A percentile compares a stretch with the other conserved stretches of the same genome.
phyloP scores from a whole-genome alignment of 2,888 invertebrate genomes.

The Conchocele bisecta region DNA sequence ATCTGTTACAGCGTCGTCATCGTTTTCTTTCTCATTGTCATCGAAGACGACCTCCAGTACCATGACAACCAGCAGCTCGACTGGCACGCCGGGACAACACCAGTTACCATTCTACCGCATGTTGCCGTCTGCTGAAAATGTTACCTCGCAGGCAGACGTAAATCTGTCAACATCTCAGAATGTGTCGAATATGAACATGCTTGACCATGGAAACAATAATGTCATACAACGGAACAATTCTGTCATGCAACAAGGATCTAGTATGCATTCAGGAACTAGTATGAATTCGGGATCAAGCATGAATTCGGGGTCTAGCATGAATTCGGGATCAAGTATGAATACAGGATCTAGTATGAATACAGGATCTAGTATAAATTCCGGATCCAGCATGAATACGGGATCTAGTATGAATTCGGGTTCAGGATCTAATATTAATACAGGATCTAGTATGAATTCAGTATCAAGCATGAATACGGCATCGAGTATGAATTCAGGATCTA shows the following conservation, averaged over 20 bases:
- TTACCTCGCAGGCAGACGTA: not conserved
- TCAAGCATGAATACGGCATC: too few relatives aligned
- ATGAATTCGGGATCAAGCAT: too few relatives aligned
- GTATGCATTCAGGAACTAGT: too few relatives aligned
- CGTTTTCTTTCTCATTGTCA: conserved; percentile 61
- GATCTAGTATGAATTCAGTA: too few relatives aligned
- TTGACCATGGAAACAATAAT: conserved; percentile 50
- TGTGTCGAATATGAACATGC: conserved; percentile 52
- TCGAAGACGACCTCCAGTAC: conserved; percentile 55
- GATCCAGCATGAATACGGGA: too few relatives aligned
- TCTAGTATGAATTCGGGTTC: too few relatives aligned
- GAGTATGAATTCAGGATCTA: too few relatives aligned
- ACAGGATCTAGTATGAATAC: too few relatives aligned
- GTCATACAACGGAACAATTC: conserved; percentile 53
- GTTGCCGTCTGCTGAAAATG: conserved; percentile 34
- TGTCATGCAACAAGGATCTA: conserved; percentile 53
- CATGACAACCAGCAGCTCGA: conserved; percentile 57
- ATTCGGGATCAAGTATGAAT: too few relatives aligned
- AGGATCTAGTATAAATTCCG: too few relatives aligned
- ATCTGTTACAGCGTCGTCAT: conserved; percentile 50
- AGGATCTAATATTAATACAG: too few relatives aligned
- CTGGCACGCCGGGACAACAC: conserved; percentile 49
- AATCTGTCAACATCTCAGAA: conserved; percentile 36
- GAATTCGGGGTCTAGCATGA: too few relatives aligned
- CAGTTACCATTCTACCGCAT: conserved; percentile 67